A percentile compares a stretch with the other conserved stretches of the same genome.
Conservation (phyloP, 2,113 vertebrate species). For the Paradisaea rubra region DNA sequence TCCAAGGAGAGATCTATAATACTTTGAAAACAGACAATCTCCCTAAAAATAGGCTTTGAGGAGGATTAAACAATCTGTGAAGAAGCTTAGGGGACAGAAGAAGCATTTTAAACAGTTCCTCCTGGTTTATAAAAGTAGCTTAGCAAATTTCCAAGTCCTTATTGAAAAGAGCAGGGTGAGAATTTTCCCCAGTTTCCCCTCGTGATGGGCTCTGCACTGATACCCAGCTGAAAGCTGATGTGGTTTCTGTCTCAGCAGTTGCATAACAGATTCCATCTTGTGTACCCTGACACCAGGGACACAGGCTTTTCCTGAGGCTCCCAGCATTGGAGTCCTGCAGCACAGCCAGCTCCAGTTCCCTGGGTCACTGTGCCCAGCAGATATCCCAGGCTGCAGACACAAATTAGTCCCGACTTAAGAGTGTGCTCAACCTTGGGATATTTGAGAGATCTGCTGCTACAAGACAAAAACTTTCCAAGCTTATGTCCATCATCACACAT, state of each 20-base stretch:
- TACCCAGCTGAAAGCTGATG: neutral
- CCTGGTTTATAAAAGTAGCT: neutral
- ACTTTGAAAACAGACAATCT: neutral
- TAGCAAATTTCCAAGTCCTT: neutral
- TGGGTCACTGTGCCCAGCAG: too few species aligned
- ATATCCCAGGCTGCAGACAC: neutral
- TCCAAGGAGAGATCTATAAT: neutral
- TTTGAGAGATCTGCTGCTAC: neutral
- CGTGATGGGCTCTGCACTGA: accelerated
- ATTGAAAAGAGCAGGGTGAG: neutral
- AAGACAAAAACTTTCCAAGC: neutral
- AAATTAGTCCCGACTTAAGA: neutral
- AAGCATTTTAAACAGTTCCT: neutral
- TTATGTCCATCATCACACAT: neutral
- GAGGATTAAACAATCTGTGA: neutral
- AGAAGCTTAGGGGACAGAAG: neutral
- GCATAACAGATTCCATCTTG: neutral
- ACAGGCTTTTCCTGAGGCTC: neutral
- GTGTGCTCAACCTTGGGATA: accelerated
- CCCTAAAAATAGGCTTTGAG: neutral
- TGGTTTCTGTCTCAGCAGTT: neutral
- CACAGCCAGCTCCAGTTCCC: neutral
- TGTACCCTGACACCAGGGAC: neutral
- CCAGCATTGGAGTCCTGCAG: neutral
- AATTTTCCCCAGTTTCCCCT: neutral